A percentile compares a stretch with the other conserved stretches of the same genome.
Evolutionary conservation across 2,888 invertebrate genomes (phyloP).

Genomic region (Ceramica pisi): DNA sequence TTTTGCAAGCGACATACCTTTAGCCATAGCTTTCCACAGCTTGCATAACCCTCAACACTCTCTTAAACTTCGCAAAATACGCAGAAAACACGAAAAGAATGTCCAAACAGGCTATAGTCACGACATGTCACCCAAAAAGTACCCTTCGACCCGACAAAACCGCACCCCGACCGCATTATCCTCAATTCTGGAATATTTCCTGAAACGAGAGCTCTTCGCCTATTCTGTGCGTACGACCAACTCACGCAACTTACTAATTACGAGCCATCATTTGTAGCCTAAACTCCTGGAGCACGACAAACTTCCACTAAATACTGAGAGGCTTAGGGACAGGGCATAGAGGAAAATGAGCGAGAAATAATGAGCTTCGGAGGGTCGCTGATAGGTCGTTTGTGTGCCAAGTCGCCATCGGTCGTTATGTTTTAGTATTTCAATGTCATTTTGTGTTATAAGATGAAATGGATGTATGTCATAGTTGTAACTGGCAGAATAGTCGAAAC

Average conservation of each 20-base stretch:
- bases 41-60: not conserved
- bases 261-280: slow-evolving; percentile 71
- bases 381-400: slow-evolving; percentile 20
- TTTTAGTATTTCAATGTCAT: slow-evolving; percentile 19
- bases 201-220: slow-evolving; percentile 54
- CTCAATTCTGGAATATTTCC: slow-evolving; percentile 62
- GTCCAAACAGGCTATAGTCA: slow-evolving; percentile 12
- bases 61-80: not conserved
- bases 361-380: slow-evolving; percentile 22
- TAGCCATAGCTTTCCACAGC: not conserved
- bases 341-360: slow-evolving; percentile 55
- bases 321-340: slow-evolving; percentile 24
- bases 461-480: not conserved
- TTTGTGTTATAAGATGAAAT: not conserved
- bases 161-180: slow-evolving; percentile 55
- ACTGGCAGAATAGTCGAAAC: too few species aligned
- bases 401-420: not conserved
- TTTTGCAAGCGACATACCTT: too few species aligned
- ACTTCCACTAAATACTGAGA: slow-evolving; percentile 71
- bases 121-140: slow-evolving; percentile 45
- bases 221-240: slow-evolving; percentile 58
- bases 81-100: slow-evolving; percentile 18
- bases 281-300: slow-evolving; percentile 69
- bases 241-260: slow-evolving; percentile 74
- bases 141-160: slow-evolving; percentile 29